Percentiles rank a stretch among this genome's conserved stretches.
Conservation (phyloP, 1,140 invertebrate genomes). For the Bursaphelenchus mucronatus region DNA sequence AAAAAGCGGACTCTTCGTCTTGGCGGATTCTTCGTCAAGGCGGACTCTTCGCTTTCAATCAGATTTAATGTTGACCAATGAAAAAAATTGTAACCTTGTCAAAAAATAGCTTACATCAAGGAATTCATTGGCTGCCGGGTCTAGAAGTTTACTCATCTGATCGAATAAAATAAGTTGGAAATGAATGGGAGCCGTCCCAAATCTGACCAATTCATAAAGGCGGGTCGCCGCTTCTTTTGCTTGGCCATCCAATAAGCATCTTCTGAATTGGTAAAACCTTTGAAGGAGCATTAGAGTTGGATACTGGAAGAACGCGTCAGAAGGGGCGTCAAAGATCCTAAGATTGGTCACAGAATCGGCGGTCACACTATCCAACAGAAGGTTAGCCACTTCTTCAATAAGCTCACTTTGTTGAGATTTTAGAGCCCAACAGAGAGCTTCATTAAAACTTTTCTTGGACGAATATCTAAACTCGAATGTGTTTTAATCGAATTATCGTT, state of each 20-base stretch:
- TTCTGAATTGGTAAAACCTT: slow-evolving; percentile 29
- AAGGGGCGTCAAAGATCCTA: slow-evolving; percentile 11
- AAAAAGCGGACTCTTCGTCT: too few relatives aligned
- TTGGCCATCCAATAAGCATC: slow-evolving; percentile 8
- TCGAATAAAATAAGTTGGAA: slow-evolving; percentile 21
- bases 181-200: slow-evolving; percentile 9
- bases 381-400: slow-evolving; percentile 17
- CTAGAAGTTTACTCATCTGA: slow-evolving; percentile 18
- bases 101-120: slow-evolving; percentile 4
- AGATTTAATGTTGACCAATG: too few relatives aligned
- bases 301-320: slow-evolving; percentile 1
- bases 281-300: slow-evolving; percentile 26
- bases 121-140: slow-evolving; percentile 10
- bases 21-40: too few relatives aligned
- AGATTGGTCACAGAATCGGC: slow-evolving; percentile 11
- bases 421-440: slow-evolving; percentile 22
- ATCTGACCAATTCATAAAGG: slow-evolving; percentile 10
- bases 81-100: too few relatives aligned
- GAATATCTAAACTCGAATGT: slow-evolving; percentile 14
- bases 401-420: slow-evolving; percentile 5
- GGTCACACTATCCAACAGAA: background rate
- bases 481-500: background rate
- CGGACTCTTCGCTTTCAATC: too few relatives aligned
- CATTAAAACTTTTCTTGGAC: slow-evolving; percentile 8
- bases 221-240: slow-evolving; percentile 6